A percentile compares a stretch with the other conserved stretches of the same genome.
phyloP scores from a whole-genome alignment of 2,113 vertebrate genomes.

The Vulpes ferrilata region DNA sequence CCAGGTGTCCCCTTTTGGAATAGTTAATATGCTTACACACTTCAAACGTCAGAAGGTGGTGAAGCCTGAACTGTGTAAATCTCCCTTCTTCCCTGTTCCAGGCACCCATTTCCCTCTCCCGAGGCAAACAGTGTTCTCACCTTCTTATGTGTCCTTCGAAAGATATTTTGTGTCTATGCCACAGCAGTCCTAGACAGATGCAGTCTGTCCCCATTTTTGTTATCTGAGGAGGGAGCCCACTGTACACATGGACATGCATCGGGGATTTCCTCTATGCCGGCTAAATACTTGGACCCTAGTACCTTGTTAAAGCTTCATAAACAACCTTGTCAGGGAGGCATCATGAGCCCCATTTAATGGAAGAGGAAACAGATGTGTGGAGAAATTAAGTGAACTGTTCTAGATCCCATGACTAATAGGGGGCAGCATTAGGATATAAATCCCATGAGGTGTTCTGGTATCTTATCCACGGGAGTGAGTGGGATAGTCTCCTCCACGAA shows the following conservation, averaged over 20 bases:
- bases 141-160: not conserved
- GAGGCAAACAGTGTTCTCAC: not conserved
- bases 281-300: not conserved
- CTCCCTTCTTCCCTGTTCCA: not conserved
- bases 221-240: not conserved
- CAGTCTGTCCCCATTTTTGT: not conserved
- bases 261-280: not conserved
- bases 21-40: not conserved
- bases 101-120: not conserved
- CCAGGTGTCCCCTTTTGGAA: not conserved
- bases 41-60: not conserved
- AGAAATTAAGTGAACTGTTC: not conserved
- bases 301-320: not conserved
- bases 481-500: not conserved
- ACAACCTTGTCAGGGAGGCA: not conserved
- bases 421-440: not conserved
- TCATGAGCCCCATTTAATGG: not conserved
- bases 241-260: fast-evolving
- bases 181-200: not conserved
- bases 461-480: not conserved
- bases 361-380: not conserved
- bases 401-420: not conserved
- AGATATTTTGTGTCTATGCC: not conserved
- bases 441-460: too few species aligned
- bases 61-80: not conserved